Conservation (phyloP, 35 echinoderm and acorn worm genomes). For the Nesometra sesokonis region DNA sequence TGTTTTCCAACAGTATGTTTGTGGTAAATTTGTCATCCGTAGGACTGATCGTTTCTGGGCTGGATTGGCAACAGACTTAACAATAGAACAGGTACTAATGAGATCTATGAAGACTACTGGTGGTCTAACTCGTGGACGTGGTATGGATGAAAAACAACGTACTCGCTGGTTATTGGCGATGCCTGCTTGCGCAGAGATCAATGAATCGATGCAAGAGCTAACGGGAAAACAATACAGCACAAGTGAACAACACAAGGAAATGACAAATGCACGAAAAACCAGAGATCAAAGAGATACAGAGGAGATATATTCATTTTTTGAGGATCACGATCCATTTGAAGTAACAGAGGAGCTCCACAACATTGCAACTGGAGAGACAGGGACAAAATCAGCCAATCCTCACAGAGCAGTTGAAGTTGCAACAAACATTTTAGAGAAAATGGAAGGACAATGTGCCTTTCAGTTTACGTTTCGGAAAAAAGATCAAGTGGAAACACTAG, state of each 20-base stretch:
- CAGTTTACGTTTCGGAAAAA: too few relatives aligned
- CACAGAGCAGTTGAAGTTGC: background rate
- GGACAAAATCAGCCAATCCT: background rate
- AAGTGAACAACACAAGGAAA: slow-evolving; percentile 46
- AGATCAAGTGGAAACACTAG: too few relatives aligned
- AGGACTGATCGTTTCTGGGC: slow-evolving; percentile 45
- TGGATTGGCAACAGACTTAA: slow-evolving; percentile 30
- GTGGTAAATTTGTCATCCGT: slow-evolving; percentile 1
- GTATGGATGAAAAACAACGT: background rate
- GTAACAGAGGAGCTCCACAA: slow-evolving; percentile 1
- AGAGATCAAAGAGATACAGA: background rate
- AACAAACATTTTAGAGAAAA: too few relatives aligned
- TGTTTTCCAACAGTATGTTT: background rate
- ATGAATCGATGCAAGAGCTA: slow-evolving; percentile 53
- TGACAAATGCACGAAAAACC: background rate
- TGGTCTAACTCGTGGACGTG: slow-evolving; percentile 39
- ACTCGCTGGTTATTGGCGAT: too few relatives aligned
- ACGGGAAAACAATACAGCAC: slow-evolving; percentile 13
- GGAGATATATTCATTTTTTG: slow-evolving; percentile 6
- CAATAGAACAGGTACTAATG: slow-evolving; percentile 62
- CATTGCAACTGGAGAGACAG: background rate
- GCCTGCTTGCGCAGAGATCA: slow-evolving; percentile 31
- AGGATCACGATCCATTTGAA: slow-evolving; percentile 6
- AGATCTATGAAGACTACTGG: slow-evolving; percentile 55
- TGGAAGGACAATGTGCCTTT: too few relatives aligned